Evolutionary conservation across 2,113 vertebrate species (phyloP), one percentile per base, ranked within the genome.

Genomic region (Malaclemys terrapin): DNA sequence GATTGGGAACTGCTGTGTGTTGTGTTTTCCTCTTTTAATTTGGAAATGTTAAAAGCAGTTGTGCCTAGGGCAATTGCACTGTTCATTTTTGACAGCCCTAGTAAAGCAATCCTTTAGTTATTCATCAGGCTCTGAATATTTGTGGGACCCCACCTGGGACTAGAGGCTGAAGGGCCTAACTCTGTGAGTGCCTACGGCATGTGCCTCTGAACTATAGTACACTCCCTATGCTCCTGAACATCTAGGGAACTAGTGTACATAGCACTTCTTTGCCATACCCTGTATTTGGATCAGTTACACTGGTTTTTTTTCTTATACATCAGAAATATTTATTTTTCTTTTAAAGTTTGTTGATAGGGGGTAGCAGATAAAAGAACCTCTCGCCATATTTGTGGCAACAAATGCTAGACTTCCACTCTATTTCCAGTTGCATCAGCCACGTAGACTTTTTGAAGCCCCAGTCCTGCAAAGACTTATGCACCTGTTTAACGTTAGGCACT

Each of bases 121-220:
- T 78, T 75, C 56, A 35, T 42, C n/a, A 35, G 76, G 3, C 31
- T 79, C 0, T 42, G 38, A 31, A 49, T n/a, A 65, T 65, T 65
- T 17, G 6, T 65, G 62, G 31, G 62, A n/a, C 16, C 65, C 75
- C 27, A 42, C 50, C 8, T 62, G 59, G 22, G 14, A 3, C 13
- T n/a, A 49, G 13, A 86, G n/a, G n/a, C 54, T 56, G 56, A 52
- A 75, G 29, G 85, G 2, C 6, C 52, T 89, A 35, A 27, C 72
- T 47, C 49, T 0, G 13, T 31, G 35, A 72, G 86, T 57, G 82
- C 3, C 2, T 10, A 13, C 42, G 27, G 0, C 31, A 0, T 3
- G 3, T 76, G 25, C 3, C 69, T 76, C 87, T 57, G 45, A 65
- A 65, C 62, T 35, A n/a, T 35, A 31, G 31, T 17, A n/a, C 3